Percentiles rank a stretch among this genome's conserved stretches.
Evolutionary conservation across 1,140 invertebrate species (phyloP).

Genomic region (Drosophila guanche): DNA sequence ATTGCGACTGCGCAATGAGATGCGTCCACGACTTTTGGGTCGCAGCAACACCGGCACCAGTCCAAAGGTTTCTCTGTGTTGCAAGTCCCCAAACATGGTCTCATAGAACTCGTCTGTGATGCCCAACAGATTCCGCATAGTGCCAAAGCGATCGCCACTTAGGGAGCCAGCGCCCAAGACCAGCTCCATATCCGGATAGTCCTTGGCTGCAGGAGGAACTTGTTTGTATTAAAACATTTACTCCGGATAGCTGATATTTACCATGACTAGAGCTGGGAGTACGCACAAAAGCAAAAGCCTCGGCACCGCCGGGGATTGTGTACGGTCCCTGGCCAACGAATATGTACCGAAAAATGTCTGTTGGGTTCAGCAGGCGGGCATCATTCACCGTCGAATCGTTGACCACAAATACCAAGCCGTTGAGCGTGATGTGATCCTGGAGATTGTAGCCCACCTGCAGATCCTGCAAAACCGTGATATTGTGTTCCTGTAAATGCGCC

Average conservation of each 20-base stretch:
- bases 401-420: constrained; percentile 88
- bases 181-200: constrained; percentile 90
- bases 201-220: constrained; percentile 40
- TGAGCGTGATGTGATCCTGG: constrained; percentile 90
- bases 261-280: constrained; percentile 84
- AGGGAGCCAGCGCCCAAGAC: constrained; percentile 89
- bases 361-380: constrained; percentile 82
- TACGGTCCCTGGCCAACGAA: constrained; percentile 86
- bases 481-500: constrained; percentile 86
- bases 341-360: constrained; percentile 86
- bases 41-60: constrained; percentile 89
- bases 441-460: constrained; percentile 92
- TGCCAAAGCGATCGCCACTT: constrained; percentile 89
- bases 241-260: constrained; percentile 1
- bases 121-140: constrained; percentile 86
- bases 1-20: constrained; percentile 87
- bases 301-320: constrained; percentile 89
- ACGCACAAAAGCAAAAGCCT: constrained; percentile 88
- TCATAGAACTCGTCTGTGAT: constrained; percentile 87
- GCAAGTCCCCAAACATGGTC: constrained; percentile 85
- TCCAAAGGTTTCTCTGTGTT: constrained; percentile 85
- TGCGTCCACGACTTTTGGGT: constrained; percentile 89
- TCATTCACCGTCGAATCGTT: constrained; percentile 86
- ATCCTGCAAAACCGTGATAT: constrained; percentile 86
- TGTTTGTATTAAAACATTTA: too few species aligned